Evolutionary conservation across 2,113 vertebrate species (phyloP).

Genomic region (Formicarius rufipectus): DNA sequence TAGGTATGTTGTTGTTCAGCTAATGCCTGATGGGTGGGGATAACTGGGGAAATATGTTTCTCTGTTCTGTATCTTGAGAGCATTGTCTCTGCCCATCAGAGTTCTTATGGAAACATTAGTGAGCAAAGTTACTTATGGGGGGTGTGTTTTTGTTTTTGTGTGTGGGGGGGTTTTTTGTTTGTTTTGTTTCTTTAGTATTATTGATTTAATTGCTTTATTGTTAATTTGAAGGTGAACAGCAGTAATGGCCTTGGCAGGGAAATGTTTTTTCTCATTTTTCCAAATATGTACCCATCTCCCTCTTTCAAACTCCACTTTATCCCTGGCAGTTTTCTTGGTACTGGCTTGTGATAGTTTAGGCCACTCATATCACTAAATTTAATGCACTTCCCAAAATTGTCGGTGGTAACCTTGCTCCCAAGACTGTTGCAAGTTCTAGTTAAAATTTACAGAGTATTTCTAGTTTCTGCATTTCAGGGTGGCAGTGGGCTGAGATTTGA

Average conservation of each 20-base stretch:
- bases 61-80: neutral
- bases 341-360: neutral
- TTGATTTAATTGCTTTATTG: neutral
- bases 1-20: neutral
- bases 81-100: neutral
- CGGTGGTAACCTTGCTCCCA: neutral
- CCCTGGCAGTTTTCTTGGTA: neutral
- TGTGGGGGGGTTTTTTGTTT: too few species aligned
- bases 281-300: neutral
- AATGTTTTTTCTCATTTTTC: neutral
- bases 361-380: neutral
- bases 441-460: neutral
- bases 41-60: neutral
- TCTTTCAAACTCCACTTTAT: neutral
- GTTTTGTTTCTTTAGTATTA: too few species aligned
- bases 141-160: too few species aligned
- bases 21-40: neutral
- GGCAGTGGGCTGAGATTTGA: neutral
- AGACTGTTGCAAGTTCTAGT: neutral
- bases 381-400: neutral
- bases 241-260: neutral
- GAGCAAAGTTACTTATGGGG: neutral
- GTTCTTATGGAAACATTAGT: neutral
- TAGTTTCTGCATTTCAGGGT: neutral
- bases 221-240: neutral